Percentiles rank a stretch among this genome's conserved stretches.
Evolutionary conservation across 64 coral and sea anemone species (phyloP).

Genomic region (Montipora foliosa): DNA sequence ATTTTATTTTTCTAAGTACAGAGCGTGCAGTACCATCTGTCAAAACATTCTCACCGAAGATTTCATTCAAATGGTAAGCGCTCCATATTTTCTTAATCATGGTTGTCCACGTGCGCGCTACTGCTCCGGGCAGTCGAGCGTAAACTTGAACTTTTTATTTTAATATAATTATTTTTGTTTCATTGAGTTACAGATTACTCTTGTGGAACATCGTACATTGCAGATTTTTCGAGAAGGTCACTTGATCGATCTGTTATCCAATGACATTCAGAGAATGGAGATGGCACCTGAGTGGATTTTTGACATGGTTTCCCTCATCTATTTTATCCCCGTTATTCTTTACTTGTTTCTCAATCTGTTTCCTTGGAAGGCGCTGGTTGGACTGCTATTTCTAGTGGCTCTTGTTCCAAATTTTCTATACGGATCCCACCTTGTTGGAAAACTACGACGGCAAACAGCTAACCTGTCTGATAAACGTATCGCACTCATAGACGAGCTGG

Average conservation of each 20-base stretch:
- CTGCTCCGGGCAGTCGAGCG: no score
- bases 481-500: neutral
- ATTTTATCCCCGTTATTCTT: neutral
- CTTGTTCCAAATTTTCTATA: neutral
- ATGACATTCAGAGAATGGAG: slow-evolving; percentile 10
- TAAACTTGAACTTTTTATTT: no score
- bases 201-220: neutral
- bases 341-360: neutral
- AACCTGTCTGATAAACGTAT: neutral
- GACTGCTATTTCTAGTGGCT: neutral
- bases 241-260: slow-evolving; percentile 8
- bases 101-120: no score
- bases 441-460: neutral
- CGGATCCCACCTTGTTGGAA: neutral
- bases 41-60: no score
- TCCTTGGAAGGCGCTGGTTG: neutral
- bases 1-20: no score
- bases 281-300: neutral
- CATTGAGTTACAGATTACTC: neutral
- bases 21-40: no score
- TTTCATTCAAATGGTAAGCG: no score
- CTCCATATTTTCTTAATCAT: no score
- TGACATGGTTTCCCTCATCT: neutral
- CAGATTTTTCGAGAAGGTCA: neutral
- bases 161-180: neutral